Evolutionary conservation across 2,797 vertebrate species (phyloP), one percentile per base, ranked within the genome.

Genomic region (Danio choprae): DNA sequence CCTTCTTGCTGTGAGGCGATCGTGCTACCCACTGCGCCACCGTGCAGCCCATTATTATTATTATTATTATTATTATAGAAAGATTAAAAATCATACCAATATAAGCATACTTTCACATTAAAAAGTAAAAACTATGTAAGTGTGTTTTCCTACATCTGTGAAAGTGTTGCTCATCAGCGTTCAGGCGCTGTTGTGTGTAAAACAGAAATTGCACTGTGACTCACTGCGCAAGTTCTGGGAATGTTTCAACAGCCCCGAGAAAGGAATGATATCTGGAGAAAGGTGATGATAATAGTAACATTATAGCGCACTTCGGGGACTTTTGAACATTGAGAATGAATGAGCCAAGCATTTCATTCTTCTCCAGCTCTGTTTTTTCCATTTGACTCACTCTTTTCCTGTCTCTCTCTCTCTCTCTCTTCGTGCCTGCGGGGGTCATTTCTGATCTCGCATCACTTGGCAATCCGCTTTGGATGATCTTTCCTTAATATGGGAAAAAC

Each of bases 221-320:
- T 72, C 58, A 79, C 7, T 79, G 59, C 38, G 4, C 56, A 79
- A 51, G 59, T 36, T 63, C 20, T 79, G 77, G 77, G 58, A 79
- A 40, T 64, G 40, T 79, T 79, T 79, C 50, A 72, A 79, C 68
- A 72, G 77, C 77, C 77, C 16, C 40, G 4, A 79, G 77, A 79
- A 79, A 79, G 69, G 40, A 79, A 79, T 55, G 41, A 53, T 44
- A 60, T 67, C 75, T 74, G 73, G 64, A 46, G 46, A 38, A 71
- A 81, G 62, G 64, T 71, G 43, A 74, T 78, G 77, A 85, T 40
- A 53, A 62, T 68, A 70, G 74, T 77, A 55, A 85, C 16, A 48
- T 71, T 68, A 67, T 74, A 77, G 68, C 55, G 53, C 43, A 76
- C 77, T 82, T 64, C 9, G 1, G 63, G 70, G 73, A 80, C 73